phyloP scores from a whole-genome alignment of 2,888 invertebrate genomes.

The Sialis fuliginosa region DNA sequence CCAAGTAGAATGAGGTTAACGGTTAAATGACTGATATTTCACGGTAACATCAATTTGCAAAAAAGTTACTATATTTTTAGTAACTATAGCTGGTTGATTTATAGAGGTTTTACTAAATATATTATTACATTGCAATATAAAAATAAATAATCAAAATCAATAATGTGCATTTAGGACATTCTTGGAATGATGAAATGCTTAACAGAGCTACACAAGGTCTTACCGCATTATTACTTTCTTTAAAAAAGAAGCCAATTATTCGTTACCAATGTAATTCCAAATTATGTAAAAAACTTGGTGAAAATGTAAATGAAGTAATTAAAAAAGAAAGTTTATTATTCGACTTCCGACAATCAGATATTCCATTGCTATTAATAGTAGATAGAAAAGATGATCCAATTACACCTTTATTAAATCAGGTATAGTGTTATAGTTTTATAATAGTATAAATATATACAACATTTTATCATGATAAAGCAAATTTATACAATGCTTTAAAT shows the following conservation, averaged over 20 bases:
- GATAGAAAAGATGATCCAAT: constrained; percentile 91
- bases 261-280: constrained; percentile 78
- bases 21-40: too few species aligned
- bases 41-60: too few species aligned
- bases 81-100: too few species aligned
- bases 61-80: too few species aligned
- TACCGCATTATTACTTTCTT: constrained; percentile 65
- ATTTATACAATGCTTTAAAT: background rate
- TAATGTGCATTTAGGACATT: constrained; percentile 27
- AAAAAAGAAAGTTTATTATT: constrained; percentile 76
- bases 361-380: constrained; percentile 70
- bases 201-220: constrained; percentile 73
- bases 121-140: background rate
- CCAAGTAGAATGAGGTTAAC: too few species aligned
- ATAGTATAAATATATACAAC: background rate
- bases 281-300: constrained; percentile 68
- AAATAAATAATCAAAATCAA: background rate
- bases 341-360: constrained; percentile 61
- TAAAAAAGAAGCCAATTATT: constrained; percentile 81
- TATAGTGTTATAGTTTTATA: constrained; percentile 13
- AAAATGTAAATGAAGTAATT: constrained; percentile 68
- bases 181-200: constrained; percentile 64
- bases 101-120: too few species aligned
- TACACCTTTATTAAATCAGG: constrained; percentile 85
- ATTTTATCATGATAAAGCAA: background rate